Percentiles rank a stretch among this genome's conserved stretches.
These are phyloP conservation scores for Gorsachius goisagi DNA, from an alignment of 2,113 vertebrate species.

Conservation along the genomic window DNA sequence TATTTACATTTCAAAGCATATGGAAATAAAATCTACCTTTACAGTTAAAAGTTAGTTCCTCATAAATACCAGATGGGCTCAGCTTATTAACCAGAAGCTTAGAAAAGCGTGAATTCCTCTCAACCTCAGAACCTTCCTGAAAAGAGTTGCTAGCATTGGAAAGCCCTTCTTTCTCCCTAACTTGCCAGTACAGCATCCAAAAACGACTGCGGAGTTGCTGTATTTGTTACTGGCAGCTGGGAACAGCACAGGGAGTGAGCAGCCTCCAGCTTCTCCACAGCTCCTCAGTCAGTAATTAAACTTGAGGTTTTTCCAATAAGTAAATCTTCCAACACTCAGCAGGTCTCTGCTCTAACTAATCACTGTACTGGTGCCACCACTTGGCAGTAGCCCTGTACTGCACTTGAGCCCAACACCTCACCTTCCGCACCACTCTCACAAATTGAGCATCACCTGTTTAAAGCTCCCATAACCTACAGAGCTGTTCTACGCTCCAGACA, in stretches of 20 bases:
- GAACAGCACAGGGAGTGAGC: not conserved
- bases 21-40: not conserved
- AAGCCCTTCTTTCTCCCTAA: not conserved
- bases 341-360: not conserved
- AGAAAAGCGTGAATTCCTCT: not conserved
- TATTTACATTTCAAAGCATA: not conserved
- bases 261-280: not conserved
- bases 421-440: not conserved
- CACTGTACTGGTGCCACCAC: not conserved
- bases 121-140: not conserved
- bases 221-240: not conserved
- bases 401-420: not conserved
- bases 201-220: not conserved
- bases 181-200: not conserved
- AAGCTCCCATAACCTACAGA: not conserved
- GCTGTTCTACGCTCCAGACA: not conserved
- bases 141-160: not conserved
- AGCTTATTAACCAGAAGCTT: not conserved
- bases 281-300: not conserved
- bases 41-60: not conserved
- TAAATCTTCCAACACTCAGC: not conserved
- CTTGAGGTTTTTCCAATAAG: not conserved
- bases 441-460: accelerated
- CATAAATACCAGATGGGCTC: not conserved
- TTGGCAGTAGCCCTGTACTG: not conserved